A percentile compares a stretch with the other conserved stretches of the same genome.
phyloP scores from a whole-genome alignment of 2,888 invertebrate genomes.

The Cephus spinipes region DNA sequence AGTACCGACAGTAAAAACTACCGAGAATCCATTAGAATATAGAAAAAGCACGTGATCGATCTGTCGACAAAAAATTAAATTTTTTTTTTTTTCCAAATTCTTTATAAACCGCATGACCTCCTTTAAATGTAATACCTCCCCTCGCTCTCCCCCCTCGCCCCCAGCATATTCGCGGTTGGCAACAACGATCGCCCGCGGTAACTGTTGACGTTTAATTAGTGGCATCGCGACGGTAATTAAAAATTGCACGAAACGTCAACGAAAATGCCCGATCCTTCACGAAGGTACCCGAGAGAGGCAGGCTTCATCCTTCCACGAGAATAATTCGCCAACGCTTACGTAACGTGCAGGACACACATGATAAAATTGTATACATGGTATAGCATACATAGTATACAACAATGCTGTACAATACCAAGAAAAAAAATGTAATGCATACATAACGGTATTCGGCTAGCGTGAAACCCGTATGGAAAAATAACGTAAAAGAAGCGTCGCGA shows the following conservation, averaged over 20 bases:
- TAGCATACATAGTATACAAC: too few relatives aligned
- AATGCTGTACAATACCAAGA: neutral
- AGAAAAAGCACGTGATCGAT: neutral
- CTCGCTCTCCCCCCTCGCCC: too few relatives aligned
- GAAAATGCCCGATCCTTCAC: neutral
- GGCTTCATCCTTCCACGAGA: neutral
- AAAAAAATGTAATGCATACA: neutral
- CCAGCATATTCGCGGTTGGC: neutral
- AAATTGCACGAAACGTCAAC: neutral
- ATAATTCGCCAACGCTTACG: neutral
- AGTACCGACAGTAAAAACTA: constrained; percentile 69
- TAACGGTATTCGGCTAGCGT: neutral
- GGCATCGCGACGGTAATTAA: neutral
- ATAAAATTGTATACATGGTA: neutral
- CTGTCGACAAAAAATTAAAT: neutral
- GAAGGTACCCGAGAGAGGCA: neutral
- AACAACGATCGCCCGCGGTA: neutral
- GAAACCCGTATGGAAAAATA: neutral
- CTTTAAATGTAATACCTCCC: neutral
- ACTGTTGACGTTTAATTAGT: neutral
- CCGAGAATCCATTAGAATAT: neutral
- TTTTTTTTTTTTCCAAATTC: neutral
- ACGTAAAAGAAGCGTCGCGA: neutral
- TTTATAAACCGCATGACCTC: neutral
- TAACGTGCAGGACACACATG: neutral